phyloP scores from a whole-genome alignment of 2,113 vertebrate species.

The Recurvirostra avosetta region DNA sequence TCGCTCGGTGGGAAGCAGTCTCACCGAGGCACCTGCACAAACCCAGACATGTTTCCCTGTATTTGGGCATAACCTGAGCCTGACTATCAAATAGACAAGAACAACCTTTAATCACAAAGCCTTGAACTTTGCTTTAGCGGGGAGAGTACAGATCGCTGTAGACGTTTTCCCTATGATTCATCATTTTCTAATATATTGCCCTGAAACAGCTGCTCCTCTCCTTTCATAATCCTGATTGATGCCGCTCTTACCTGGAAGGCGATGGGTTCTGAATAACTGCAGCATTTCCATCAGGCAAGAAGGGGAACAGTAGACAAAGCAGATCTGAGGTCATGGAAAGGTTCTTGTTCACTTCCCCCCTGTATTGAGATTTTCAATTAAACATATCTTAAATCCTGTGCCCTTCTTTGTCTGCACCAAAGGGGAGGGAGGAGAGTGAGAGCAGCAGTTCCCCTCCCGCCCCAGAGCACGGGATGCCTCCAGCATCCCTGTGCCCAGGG shows the following conservation, averaged over 20 bases:
- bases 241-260: background rate
- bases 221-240: background rate
- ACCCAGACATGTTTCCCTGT: background rate
- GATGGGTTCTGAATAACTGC: background rate
- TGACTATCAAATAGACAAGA: background rate
- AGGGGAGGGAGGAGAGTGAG: background rate
- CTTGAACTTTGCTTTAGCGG: background rate
- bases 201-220: background rate
- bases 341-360: background rate
- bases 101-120: background rate
- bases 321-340: background rate
- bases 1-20: fast-evolving
- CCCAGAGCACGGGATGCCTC: background rate
- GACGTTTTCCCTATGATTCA: background rate
- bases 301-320: background rate
- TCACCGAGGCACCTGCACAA: background rate
- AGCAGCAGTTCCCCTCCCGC: fast-evolving
- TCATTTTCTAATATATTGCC: background rate
- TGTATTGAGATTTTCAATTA: background rate
- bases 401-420: background rate
- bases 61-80: background rate
- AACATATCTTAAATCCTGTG: fast-evolving
- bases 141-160: background rate
- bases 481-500: background rate
- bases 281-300: background rate